Evolutionary conservation across 2,888 invertebrate genomes (phyloP).

Genomic region (Spilarctia lutea): DNA sequence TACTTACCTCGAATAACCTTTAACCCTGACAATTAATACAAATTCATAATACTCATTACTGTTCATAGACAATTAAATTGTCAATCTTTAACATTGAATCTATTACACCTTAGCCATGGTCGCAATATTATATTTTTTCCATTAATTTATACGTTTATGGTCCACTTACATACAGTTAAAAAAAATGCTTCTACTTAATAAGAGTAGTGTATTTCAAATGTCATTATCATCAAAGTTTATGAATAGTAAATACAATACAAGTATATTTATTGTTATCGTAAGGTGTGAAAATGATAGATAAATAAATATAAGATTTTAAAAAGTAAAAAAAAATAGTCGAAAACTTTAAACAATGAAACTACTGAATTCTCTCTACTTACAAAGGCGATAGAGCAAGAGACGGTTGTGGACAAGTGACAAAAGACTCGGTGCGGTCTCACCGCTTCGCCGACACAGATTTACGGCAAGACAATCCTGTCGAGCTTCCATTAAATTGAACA

Average conservation of each 20-base stretch:
- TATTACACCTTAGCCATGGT: too few species aligned
- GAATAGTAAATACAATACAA: neutral
- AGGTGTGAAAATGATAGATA: neutral
- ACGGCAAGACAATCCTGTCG: constrained; percentile 55
- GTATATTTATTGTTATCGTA: neutral
- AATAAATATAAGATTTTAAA: neutral
- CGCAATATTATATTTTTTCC: too few species aligned
- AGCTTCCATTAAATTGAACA: constrained; percentile 55
- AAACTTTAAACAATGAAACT: constrained; percentile 9
- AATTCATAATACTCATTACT: too few species aligned
- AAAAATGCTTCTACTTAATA: too few species aligned
- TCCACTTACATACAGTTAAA: too few species aligned
- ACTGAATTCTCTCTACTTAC: constrained; percentile 22
- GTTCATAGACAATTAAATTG: too few species aligned
- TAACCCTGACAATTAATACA: too few species aligned
- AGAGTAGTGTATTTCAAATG: too few species aligned
- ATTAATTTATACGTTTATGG: too few species aligned
- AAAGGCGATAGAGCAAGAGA: constrained; percentile 36
- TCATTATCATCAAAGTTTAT: neutral
- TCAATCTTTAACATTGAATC: too few species aligned
- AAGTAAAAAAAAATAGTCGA: neutral
- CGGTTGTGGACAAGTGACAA: constrained; percentile 65
- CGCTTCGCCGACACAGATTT: constrained; percentile 58
- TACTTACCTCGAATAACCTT: too few species aligned
- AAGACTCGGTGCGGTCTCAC: constrained; percentile 57